Evolutionary conservation across 2,113 vertebrate genomes (phyloP).

Genomic region (Egretta garzetta): DNA sequence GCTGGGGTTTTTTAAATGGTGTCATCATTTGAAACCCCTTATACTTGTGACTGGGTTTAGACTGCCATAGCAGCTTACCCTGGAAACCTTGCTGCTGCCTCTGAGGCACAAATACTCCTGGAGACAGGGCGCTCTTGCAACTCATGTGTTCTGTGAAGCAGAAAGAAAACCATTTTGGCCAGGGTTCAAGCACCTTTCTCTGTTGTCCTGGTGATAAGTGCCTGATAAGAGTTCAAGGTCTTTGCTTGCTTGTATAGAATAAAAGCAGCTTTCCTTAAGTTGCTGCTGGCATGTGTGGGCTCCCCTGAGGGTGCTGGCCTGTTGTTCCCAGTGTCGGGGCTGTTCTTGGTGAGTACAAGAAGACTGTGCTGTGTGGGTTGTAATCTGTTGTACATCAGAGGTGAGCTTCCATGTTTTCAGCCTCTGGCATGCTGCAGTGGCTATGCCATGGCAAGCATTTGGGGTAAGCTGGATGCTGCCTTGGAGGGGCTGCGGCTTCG

Average conservation of each 20-base stretch:
- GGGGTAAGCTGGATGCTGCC: neutral
- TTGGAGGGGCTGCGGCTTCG: neutral
- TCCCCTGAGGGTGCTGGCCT: neutral
- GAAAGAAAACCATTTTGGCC: neutral
- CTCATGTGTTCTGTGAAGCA: neutral
- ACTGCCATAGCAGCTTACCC: neutral
- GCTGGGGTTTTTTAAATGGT: neutral
- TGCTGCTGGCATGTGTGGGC: neutral
- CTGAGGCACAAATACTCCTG: neutral
- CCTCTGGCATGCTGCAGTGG: neutral
- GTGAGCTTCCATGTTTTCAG: neutral
- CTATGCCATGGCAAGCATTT: neutral
- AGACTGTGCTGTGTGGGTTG: neutral
- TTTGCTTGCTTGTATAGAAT: neutral
- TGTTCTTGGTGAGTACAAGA: neutral
- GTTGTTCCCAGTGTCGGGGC: neutral
- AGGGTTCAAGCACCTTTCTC: conserved; percentile 21
- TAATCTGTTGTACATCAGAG: neutral
- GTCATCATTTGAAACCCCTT: neutral
- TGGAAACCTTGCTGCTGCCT: neutral
- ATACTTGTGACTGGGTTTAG: neutral
- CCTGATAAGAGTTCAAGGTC: conserved; percentile 13
- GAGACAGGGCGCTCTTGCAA: neutral
- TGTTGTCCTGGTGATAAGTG: conserved; percentile 34
- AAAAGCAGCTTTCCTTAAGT: conserved; percentile 19